Evolutionary conservation across 2,797 vertebrate genomes (phyloP).

Genomic region (Neostethus bicornis): DNA sequence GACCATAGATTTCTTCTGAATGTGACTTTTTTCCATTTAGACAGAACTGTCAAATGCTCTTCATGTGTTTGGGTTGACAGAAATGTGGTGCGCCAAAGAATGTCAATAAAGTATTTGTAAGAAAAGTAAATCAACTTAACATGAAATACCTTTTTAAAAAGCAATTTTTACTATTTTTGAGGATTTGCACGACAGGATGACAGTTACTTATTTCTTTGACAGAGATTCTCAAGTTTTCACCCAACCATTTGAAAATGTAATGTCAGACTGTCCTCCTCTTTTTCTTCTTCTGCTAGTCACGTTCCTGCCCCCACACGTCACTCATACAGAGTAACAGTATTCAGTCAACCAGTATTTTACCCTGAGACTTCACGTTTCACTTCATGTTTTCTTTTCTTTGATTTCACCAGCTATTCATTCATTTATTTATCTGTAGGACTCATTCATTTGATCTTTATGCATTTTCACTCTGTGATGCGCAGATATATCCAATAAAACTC

Average conservation of each 20-base stretch:
- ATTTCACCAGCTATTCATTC: no score
- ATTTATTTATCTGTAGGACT: no score
- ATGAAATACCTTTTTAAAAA: slow-evolving; percentile 2
- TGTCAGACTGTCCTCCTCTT: slow-evolving; percentile 36
- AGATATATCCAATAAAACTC: no score
- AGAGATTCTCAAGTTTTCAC: slow-evolving; percentile 40
- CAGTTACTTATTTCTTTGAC: background rate
- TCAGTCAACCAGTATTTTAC: slow-evolving; percentile 54
- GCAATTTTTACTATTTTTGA: slow-evolving; percentile 12
- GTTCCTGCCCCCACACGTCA: slow-evolving; percentile 65
- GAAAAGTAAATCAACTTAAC: background rate
- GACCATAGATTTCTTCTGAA: slow-evolving; percentile 19
- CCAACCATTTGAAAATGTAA: slow-evolving; percentile 50
- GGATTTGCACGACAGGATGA: slow-evolving; percentile 10
- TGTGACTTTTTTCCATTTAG: slow-evolving; percentile 22
- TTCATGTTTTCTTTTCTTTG: slow-evolving; percentile 6
- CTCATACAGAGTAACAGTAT: slow-evolving; percentile 65
- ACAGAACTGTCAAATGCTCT: slow-evolving; percentile 30
- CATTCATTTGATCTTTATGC: no score
- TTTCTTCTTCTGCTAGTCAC: slow-evolving; percentile 60
- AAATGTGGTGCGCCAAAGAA: slow-evolving; percentile 3
- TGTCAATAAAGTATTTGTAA: slow-evolving; percentile 10
- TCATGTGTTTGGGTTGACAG: slow-evolving; percentile 9
- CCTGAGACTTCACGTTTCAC: slow-evolving; percentile 47
- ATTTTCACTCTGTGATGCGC: no score